These are phyloP conservation scores for Pelodiscus sinensis DNA, from an alignment of 2,113 vertebrate genomes.

Conservation along the genomic window DNA sequence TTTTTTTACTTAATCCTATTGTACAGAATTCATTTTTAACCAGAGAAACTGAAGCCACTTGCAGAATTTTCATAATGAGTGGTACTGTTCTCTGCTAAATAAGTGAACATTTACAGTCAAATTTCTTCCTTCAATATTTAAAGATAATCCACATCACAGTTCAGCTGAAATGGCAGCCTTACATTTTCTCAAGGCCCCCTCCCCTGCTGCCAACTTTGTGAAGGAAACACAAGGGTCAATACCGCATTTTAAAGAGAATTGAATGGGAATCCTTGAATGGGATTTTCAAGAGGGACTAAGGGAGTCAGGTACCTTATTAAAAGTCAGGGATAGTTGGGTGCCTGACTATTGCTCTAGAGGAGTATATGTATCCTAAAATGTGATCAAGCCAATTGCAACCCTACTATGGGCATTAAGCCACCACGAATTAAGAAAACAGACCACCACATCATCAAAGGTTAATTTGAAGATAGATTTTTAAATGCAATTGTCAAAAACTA, in stretches of 20 bases:
- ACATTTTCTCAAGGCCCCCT: too few species aligned
- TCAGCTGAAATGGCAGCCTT: not conserved
- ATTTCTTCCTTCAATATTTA: not conserved
- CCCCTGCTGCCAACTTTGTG: not conserved
- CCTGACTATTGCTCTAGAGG: too few species aligned
- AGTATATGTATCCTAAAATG: too few species aligned
- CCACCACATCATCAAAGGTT: too few species aligned
- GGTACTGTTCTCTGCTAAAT: not conserved
- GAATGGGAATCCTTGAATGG: not conserved
- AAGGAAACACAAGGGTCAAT: not conserved
- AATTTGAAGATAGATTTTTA: too few species aligned
- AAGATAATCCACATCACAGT: not conserved
- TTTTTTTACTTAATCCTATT: not conserved
- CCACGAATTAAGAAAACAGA: too few species aligned
- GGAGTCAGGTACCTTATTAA: not conserved
- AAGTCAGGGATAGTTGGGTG: not conserved
- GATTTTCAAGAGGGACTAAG: not conserved
- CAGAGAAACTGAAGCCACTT: not conserved
- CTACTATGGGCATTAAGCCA: too few species aligned
- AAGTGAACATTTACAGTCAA: not conserved
- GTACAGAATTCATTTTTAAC: not conserved
- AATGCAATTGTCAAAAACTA: too few species aligned
- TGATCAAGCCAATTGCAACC: too few species aligned
- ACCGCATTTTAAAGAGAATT: not conserved
- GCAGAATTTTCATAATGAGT: not conserved